These are phyloP conservation scores for Calliscelio sp. DNA, from an alignment of 2,888 invertebrate species.

Conservation along the genomic window DNA sequence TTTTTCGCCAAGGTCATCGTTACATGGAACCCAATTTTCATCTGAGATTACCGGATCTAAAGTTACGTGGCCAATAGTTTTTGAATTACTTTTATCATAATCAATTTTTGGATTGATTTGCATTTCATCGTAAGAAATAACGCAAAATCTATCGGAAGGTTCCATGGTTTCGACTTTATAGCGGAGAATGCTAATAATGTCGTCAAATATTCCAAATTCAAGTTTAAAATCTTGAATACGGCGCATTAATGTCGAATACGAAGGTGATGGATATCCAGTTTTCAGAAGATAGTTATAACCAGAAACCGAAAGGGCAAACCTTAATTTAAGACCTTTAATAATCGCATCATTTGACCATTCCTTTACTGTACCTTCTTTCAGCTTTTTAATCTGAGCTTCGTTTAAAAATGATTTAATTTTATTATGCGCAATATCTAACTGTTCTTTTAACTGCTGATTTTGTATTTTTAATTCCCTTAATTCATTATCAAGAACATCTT, in stretches of 20 bases:
- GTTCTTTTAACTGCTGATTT: neutral
- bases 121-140: slow-evolving; percentile 52
- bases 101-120: slow-evolving; percentile 29
- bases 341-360: slow-evolving; percentile 47
- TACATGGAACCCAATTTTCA: neutral
- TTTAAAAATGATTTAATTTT: neutral
- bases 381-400: slow-evolving; percentile 34
- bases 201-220: slow-evolving; percentile 53
- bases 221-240: slow-evolving; percentile 56
- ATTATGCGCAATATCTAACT: neutral
- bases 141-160: slow-evolving; percentile 34
- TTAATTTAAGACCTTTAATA: slow-evolving; percentile 47
- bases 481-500: neutral
- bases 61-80: slow-evolving; percentile 16
- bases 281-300: slow-evolving; percentile 35
- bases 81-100: slow-evolving; percentile 5
- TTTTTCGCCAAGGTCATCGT: slow-evolving; percentile 22
- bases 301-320: slow-evolving; percentile 30
- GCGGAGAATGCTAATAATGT: slow-evolving; percentile 20
- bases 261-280: slow-evolving; percentile 41
- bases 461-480: neutral
- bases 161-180: slow-evolving; percentile 51
- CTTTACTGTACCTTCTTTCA: neutral
- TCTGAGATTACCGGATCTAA: neutral
- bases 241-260: slow-evolving; percentile 53